Evolutionary conservation across 2,113 vertebrate species (phyloP).

Genomic region (Tachysurus vachellii): DNA sequence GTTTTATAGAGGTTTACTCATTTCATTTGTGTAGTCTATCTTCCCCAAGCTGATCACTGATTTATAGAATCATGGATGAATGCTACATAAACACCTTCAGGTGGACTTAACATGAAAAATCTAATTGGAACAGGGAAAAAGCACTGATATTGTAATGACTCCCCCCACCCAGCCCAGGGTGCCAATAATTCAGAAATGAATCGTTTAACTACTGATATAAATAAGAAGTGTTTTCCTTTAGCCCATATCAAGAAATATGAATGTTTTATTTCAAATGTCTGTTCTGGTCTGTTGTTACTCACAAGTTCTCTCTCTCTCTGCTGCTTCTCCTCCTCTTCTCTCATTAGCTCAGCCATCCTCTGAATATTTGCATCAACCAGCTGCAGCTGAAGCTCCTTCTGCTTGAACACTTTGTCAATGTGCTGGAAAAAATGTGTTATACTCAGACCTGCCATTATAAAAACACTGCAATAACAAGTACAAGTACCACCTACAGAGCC

Average conservation of each 20-base stretch:
- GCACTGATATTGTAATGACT: no score
- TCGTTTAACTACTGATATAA: not conserved
- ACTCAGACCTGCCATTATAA: not conserved
- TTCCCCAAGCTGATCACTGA: not conserved
- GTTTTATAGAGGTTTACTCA: not conserved
- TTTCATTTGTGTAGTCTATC: not conserved
- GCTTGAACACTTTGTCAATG: conserved; percentile 98
- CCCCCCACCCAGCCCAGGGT: no score
- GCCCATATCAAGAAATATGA: not conserved
- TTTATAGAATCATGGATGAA: not conserved
- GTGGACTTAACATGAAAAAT: not conserved
- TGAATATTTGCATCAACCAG: conserved; percentile 96
- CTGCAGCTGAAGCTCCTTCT: conserved; percentile 97
- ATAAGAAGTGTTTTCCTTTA: not conserved
- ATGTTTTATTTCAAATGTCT: not conserved
- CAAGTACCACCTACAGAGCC: not conserved
- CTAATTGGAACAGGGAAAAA: not conserved
- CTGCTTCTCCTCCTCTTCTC: conserved; percentile 94
- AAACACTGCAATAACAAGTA: not conserved
- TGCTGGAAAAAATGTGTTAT: conserved; percentile 73
- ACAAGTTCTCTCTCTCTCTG: conserved; percentile 93
- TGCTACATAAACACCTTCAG: not conserved
- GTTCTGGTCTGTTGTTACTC: conserved; percentile 65
- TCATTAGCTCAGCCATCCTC: conserved; percentile 94
- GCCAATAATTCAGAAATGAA: not conserved